Evolutionary conservation across 2,113 vertebrate species (phyloP), one percentile per base, ranked within the genome.

Genomic region (Anguilla rostrata): DNA sequence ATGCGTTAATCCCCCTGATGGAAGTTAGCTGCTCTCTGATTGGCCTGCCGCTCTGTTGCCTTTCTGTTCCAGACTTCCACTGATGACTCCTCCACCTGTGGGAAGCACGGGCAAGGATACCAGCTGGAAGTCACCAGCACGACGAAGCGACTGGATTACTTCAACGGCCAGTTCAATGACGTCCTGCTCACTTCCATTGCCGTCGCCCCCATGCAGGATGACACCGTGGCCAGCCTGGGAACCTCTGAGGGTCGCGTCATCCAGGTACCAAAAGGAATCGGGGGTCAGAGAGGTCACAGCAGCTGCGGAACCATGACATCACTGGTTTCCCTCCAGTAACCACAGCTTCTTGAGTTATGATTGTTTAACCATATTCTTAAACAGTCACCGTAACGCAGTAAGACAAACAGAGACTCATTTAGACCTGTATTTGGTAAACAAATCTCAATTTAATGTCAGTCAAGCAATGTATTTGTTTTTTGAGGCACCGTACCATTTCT

Each of bases 101-200:
- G 97, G 91, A 96, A 92, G 0, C 97, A 96, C 39, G 97, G 95
- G 87, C 96, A 97, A 88, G 95, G 97, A 79, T 98, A 98, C 90
- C 96, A 96, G n/a, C 94, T 99, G 6, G 97, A 99, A 93, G 97
- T 98, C 89, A 97, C 96, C 0, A 97, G 95, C 86, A 95, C 97
- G 86, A 92, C 98, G 88, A 96, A 96, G n/a, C 94, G 98, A 1
- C 91, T 99, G 85, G 98, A 98, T 94, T 96, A 97, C 93, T 99
- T 97, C 94, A 94, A 95, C 89, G 96, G 96, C 60, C 96, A 97
- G 78, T 96, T 99, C 94, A 94, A 94, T n/a, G 94, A 93, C 53
- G 96, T 97, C 87, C 94, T 99, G 86, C 91, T 99, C 11, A 99
- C 97, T 4, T 98, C 98, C 0, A 96, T 99, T 89, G 96, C 95